Conservation (phyloP, 2,113 vertebrate genomes). For the Clupea harengus region DNA sequence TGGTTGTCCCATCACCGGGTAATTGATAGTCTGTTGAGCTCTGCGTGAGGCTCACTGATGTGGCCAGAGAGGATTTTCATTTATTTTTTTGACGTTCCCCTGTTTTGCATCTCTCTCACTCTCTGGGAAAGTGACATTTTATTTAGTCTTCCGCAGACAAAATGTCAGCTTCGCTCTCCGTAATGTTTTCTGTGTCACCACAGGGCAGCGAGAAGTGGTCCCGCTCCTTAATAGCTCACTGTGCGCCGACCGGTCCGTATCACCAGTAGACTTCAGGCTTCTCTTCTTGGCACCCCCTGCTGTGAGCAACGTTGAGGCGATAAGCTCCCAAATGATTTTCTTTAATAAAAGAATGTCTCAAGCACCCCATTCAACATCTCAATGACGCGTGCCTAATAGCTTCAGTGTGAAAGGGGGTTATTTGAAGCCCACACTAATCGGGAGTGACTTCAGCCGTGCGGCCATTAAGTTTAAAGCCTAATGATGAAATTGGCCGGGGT, state of each 20-base stretch:
- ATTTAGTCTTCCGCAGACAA: background rate
- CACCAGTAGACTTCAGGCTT: no score
- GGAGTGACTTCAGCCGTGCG: background rate
- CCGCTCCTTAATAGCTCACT: background rate
- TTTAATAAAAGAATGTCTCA: background rate
- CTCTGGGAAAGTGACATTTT: background rate
- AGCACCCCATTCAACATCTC: background rate
- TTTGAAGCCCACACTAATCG: background rate
- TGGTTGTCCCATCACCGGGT: background rate
- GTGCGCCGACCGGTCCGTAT: background rate
- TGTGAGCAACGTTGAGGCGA: background rate
- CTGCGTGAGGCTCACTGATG: background rate
- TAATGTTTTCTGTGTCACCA: background rate
- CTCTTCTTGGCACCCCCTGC: no score
- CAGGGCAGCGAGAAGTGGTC: background rate
- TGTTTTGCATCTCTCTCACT: background rate
- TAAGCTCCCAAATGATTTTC: background rate
- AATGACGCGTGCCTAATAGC: background rate
- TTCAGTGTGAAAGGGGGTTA: background rate
- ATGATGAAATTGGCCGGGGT: background rate
- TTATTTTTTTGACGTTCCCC: background rate
- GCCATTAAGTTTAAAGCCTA: background rate
- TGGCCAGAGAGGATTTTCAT: background rate
- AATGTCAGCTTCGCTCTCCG: background rate
- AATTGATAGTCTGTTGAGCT: background rate